phyloP scores from a whole-genome alignment of 2,113 vertebrate genomes.

The Dromiciops gliroides region DNA sequence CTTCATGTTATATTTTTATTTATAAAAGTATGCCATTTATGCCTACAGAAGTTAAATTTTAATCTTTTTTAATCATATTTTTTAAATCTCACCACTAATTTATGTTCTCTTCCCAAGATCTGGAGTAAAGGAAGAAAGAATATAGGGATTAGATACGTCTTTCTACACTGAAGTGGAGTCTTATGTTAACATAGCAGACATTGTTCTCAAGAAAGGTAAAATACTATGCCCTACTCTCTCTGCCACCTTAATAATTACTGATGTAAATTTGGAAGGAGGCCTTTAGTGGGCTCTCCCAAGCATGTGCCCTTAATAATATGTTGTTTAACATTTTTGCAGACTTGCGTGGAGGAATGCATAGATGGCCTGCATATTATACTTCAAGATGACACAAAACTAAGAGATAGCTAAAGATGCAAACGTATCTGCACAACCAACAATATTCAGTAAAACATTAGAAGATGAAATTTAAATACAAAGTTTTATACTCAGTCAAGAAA shows the following conservation, averaged over 20 bases:
- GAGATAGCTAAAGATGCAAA: background rate
- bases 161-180: background rate
- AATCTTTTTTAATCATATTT: background rate
- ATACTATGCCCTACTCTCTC: background rate
- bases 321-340: background rate
- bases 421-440: background rate
- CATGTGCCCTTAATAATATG: background rate
- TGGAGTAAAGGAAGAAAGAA: background rate
- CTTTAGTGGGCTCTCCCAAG: background rate
- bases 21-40: background rate
- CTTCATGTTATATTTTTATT: background rate
- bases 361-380: background rate
- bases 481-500: background rate
- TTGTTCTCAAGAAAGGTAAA: background rate
- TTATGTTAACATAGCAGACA: background rate
- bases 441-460: background rate
- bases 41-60: background rate
- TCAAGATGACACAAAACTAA: background rate
- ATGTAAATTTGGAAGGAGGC: background rate
- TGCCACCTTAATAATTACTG: background rate
- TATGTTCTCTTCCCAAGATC: background rate
- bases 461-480: background rate
- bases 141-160: background rate
- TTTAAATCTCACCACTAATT: background rate
- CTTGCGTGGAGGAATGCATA: background rate